Percentiles rank a stretch among this genome's conserved stretches.
Conservation (phyloP, 2,113 vertebrate species). For the Aegithalos caudatus region DNA sequence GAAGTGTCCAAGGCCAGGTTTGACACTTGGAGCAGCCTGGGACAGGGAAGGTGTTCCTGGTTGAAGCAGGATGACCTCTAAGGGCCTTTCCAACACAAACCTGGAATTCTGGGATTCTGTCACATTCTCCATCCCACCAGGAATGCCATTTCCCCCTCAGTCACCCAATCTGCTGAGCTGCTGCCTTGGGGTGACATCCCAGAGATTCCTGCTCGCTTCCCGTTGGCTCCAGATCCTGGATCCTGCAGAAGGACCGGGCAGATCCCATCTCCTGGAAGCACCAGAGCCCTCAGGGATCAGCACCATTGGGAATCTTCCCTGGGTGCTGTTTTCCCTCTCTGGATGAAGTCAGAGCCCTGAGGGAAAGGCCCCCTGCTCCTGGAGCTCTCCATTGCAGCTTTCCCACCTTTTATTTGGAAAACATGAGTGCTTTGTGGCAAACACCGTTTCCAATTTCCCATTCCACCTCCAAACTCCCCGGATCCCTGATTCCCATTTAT, state of each 20-base stretch:
- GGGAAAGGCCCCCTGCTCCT: too few species aligned
- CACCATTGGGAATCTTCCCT: background rate
- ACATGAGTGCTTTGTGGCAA: background rate
- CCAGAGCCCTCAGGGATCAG: background rate
- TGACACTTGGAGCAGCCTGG: background rate
- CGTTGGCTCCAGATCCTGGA: accelerated
- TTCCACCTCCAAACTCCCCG: too few species aligned
- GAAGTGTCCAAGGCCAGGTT: too few species aligned
- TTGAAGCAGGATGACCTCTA: background rate
- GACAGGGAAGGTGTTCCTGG: background rate
- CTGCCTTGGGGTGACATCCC: background rate
- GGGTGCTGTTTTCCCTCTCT: too few species aligned
- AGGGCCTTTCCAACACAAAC: background rate
- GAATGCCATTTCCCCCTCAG: background rate
- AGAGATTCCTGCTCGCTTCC: background rate
- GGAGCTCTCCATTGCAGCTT: background rate
- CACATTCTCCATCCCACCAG: background rate
- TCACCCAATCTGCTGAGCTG: background rate
- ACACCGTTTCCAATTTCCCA: background rate
- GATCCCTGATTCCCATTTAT: background rate
- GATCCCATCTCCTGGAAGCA: background rate
- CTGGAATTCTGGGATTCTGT: background rate
- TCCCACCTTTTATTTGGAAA: slow-evolving; percentile 45
- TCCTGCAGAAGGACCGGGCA: background rate
- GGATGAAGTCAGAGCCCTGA: too few species aligned